phyloP scores from a whole-genome alignment of 2,113 vertebrate genomes.

The Chaenogobius annularis region DNA sequence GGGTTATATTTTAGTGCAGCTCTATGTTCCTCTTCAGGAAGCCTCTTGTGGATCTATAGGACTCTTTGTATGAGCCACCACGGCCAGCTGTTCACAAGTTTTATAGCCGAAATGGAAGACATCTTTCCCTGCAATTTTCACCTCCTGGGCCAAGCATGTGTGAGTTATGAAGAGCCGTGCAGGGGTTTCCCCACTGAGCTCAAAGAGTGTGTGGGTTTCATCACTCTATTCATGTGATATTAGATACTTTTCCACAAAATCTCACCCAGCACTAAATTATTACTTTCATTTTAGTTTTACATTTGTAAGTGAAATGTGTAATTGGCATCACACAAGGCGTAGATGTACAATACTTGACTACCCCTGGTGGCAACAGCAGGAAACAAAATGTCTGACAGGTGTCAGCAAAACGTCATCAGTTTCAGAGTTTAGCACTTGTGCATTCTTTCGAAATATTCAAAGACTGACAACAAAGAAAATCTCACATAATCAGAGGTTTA shows the following conservation, averaged over 20 bases:
- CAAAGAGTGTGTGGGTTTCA: conserved; percentile 45
- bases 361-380: neutral
- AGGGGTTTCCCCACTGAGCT: conserved; percentile 50
- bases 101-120: conserved; percentile 59
- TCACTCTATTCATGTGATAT: conserved; percentile 22
- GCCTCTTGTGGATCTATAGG: conserved; percentile 56
- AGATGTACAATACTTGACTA: neutral
- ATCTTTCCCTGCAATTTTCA: conserved; percentile 59
- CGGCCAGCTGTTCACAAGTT: conserved; percentile 71
- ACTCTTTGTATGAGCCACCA: conserved; percentile 55
- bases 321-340: neutral
- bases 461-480: neutral
- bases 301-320: neutral
- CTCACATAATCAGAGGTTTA: conserved; percentile 43
- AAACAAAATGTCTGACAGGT: neutral
- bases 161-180: conserved; percentile 34
- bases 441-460: neutral
- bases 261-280: conserved; percentile 6
- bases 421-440: neutral
- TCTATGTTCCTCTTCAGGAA: conserved; percentile 45
- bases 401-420: conserved; percentile 41
- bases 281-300: neutral
- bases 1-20: conserved; percentile 67
- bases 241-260: conserved; percentile 36
- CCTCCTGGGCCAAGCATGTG: conserved; percentile 47